phyloP scores from a whole-genome alignment of 2,113 vertebrate genomes.

The Eptesicus fuscus region DNA sequence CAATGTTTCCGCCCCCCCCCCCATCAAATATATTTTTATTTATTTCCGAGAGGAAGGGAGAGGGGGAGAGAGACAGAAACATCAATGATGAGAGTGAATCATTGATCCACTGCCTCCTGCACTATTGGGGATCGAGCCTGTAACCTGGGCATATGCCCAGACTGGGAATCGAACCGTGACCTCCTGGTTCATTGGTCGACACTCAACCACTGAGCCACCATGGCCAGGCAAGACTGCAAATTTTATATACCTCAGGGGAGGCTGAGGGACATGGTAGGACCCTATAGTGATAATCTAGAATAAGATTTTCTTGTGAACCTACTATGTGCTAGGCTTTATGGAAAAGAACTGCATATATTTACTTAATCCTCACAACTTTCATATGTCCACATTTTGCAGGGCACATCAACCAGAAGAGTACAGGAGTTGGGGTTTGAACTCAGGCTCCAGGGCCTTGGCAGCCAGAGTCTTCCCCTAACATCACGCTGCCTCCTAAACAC shows the following conservation, averaged over 20 bases:
- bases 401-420: rapidly evolving
- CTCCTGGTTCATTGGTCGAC: too few species aligned
- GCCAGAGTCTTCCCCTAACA: not conserved
- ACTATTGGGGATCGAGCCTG: too few species aligned
- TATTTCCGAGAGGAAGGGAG: too few species aligned
- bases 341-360: not conserved
- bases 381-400: not conserved
- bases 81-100: too few species aligned
- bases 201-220: too few species aligned
- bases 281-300: rapidly evolving
- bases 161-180: too few species aligned
- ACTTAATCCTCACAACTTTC: not conserved
- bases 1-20: rapidly evolving
- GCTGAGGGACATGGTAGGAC: rapidly evolving
- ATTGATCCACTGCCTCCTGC: too few species aligned
- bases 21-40: too few species aligned
- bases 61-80: too few species aligned
- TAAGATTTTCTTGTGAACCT: not conserved
- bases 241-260: rapidly evolving
- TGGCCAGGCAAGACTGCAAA: not conserved
- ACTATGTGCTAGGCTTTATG: not conserved
- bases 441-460: rapidly evolving
- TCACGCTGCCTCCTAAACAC: rapidly evolving
- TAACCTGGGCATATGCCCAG: too few species aligned
- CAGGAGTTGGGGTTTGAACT: not conserved